Conservation (phyloP, 2,113 vertebrate species). For the Rousettus leschenaultii region DNA sequence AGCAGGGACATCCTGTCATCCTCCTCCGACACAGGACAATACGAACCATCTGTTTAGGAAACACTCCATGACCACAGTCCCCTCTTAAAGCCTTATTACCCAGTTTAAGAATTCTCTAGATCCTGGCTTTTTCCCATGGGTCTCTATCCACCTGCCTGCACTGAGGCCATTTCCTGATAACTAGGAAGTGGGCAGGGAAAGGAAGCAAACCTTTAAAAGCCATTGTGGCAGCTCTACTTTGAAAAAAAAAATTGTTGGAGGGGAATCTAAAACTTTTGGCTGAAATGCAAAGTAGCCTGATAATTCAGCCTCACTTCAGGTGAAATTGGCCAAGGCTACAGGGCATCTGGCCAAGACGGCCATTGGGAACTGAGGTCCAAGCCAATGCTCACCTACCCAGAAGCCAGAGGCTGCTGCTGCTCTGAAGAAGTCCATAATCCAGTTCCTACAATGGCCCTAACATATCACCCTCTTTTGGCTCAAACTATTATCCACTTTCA, state of each 20-base stretch:
- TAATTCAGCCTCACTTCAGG: not conserved
- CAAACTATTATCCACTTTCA: not conserved
- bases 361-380: not conserved
- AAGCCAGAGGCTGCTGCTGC: not conserved
- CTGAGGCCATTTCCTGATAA: constrained; percentile 2
- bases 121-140: not conserved
- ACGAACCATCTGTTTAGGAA: constrained; percentile 39
- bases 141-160: not conserved
- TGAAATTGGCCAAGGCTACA: not conserved
- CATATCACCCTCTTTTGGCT: not conserved
- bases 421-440: not conserved
- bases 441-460: not conserved
- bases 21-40: not conserved
- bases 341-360: not conserved
- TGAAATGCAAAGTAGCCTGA: not conserved
- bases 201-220: not conserved
- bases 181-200: not conserved
- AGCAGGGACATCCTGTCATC: not conserved
- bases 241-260: not conserved
- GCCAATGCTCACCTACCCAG: not conserved
- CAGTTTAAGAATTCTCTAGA: not conserved
- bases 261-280: not conserved
- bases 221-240: not conserved
- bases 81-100: not conserved
- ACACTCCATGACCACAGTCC: not conserved